phyloP scores from a whole-genome alignment of 2,113 vertebrate genomes.

The Urocitellus parryii region DNA sequence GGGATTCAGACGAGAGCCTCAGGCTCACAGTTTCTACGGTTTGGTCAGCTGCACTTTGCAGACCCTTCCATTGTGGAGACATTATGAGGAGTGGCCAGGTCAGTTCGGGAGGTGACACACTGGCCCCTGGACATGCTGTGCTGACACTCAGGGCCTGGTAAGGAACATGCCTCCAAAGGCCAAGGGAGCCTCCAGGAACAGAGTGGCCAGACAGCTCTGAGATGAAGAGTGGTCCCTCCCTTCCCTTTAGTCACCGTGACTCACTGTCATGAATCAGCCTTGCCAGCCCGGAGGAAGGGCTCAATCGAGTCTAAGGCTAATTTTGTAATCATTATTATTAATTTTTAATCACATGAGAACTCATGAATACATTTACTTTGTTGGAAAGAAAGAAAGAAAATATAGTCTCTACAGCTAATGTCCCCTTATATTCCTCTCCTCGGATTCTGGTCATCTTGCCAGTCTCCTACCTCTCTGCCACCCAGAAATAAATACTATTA shows the following conservation, averaged over 20 bases:
- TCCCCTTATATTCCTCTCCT: not conserved
- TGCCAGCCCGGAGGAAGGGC: not conserved
- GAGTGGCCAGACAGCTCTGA: not conserved
- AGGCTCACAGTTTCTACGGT: not conserved
- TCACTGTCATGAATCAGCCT: not conserved
- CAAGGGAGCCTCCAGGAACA: not conserved
- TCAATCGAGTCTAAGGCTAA: not conserved
- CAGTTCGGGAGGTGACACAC: not conserved
- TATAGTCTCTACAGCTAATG: not conserved
- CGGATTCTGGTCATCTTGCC: not conserved
- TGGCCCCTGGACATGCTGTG: not conserved
- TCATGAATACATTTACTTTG: not conserved
- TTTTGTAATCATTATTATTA: not conserved
- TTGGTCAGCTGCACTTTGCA: not conserved
- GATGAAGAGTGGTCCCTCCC: not conserved
- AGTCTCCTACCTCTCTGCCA: not conserved
- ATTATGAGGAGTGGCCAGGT: not conserved
- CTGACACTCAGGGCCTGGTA: not conserved
- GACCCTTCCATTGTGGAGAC: too few species aligned
- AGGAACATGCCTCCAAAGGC: not conserved
- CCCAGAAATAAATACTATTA: not conserved
- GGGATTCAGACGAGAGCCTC: not conserved
- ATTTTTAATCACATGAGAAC: slow-evolving; percentile 35
- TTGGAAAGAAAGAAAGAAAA: not conserved
- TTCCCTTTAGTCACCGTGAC: not conserved